Evolutionary conservation across 2,888 invertebrate species (phyloP), one percentile per base, ranked within the genome.

Genomic region (Apamea crenata): DNA sequence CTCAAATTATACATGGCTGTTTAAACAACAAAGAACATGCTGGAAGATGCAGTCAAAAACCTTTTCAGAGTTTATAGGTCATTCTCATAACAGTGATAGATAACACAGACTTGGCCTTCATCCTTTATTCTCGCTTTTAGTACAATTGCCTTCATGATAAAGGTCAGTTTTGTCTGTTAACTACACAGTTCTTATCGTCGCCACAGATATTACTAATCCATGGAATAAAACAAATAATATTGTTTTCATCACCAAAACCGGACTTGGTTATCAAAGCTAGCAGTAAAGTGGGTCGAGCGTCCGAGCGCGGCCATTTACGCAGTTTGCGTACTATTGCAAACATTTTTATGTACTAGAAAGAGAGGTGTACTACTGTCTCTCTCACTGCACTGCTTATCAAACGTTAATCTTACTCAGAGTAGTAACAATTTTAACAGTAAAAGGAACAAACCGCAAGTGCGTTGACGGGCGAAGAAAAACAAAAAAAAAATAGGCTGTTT

Each of bases 271-370:
- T 90, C 90, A 80, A 47, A 76, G 78, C 74, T 74, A 81, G 67
- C 71, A 77, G 71, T 59, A 68, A 92, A 91, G 79, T 93, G 78
- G 91, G 92, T 92, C 92, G 89, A 73, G 81, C 87, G 90, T 89
- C 87, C 88, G 88, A 89, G 82, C 81, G 80, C 86, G 68, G 77
- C 75, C 78, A 81, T 88, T 86, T 89, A 85, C 86, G 86, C 81
- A 87, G 81, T 87, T 82, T 82, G 75, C 83, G 74, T 82, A 81
- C 77, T 77, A 84, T 86, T 88, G 77, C 82, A 29, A 84, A 66
- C 74, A 75, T 82, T 74, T 83, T 71, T 74, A 75, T 72, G 61
- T 67, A 68, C 40, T 74, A 80, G 74, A 77, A 72, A 77, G 72
- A 78, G 81, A 86, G 65, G 56, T 14, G 29, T 66, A 32, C 53